Evolutionary conservation across 2,797 vertebrate species (phyloP).

Genomic region (Dipus sagitta): DNA sequence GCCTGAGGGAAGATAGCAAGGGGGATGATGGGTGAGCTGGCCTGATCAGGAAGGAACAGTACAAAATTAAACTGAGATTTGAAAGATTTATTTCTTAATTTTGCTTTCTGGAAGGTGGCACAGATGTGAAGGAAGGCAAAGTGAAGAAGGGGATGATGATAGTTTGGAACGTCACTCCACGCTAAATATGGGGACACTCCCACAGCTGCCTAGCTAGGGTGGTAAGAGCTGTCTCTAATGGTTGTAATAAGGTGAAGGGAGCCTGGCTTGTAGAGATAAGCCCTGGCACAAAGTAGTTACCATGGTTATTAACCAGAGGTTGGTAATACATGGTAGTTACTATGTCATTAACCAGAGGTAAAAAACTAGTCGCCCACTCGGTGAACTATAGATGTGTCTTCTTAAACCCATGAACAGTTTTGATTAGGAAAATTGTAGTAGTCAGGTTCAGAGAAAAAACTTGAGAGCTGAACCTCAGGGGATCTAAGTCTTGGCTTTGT

Average conservation of each 20-base stretch:
- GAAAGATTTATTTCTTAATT: constrained; percentile 13
- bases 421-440: not conserved
- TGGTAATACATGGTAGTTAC: not conserved
- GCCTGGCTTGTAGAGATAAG: not conserved
- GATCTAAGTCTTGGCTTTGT: not conserved
- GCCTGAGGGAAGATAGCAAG: not conserved
- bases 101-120: constrained; percentile 35
- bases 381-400: not conserved
- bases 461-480: not conserved
- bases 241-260: not conserved
- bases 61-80: not conserved
- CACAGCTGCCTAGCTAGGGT: not conserved
- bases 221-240: not conserved
- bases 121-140: constrained; percentile 8
- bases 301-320: not conserved
- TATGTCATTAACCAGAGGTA: not conserved
- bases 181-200: not conserved
- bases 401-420: not conserved
- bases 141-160: not conserved
- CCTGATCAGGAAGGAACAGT: not conserved
- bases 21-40: not conserved
- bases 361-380: not conserved
- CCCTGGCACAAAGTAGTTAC: not conserved
- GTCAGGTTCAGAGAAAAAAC: not conserved
- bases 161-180: not conserved